phyloP scores from a whole-genome alignment of 2,888 invertebrate genomes.

The Ceriagrion tenellum region DNA sequence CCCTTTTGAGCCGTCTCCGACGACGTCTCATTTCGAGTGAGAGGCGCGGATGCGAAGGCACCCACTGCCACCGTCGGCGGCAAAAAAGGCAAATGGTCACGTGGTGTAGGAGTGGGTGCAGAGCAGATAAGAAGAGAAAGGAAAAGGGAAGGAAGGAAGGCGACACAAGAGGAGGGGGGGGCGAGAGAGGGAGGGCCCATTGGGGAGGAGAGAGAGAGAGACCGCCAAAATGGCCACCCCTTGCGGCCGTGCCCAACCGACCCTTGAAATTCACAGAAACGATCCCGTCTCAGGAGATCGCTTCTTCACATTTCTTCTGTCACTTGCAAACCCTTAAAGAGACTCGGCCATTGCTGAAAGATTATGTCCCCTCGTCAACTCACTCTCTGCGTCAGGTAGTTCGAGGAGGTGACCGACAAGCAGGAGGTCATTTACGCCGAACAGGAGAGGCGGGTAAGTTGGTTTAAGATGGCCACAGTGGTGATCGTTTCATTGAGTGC shows the following conservation, averaged over 20 bases:
- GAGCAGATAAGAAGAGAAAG: not conserved
- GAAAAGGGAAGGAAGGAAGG: not conserved
- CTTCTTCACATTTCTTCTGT: too few relatives aligned
- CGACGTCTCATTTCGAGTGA: slow-evolving; percentile 55
- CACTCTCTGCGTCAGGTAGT: too few relatives aligned
- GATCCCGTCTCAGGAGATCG: not conserved
- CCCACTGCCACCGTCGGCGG: slow-evolving; percentile 7
- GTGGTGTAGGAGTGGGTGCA: not conserved
- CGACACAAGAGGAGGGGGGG: not conserved
- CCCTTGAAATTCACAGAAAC: not conserved
- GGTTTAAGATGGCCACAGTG: too few relatives aligned
- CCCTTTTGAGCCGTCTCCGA: too few relatives aligned
- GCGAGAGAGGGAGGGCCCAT: not conserved
- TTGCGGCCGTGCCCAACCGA: slow-evolving; percentile 8
- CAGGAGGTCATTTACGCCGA: too few relatives aligned
- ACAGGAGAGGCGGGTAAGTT: too few relatives aligned
- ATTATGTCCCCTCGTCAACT: too few relatives aligned
- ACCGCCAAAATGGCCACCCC: slow-evolving; percentile 56
- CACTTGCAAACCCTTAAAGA: too few relatives aligned
- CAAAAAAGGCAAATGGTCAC: not conserved
- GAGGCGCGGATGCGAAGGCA: not conserved
- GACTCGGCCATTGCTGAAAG: too few relatives aligned
- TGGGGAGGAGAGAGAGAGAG: not conserved
- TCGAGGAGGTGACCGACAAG: too few relatives aligned
- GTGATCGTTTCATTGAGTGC: too few relatives aligned